Evolutionary conservation across 1,140 invertebrate genomes (phyloP).

Genomic region (Cotesia chilonis): DNA sequence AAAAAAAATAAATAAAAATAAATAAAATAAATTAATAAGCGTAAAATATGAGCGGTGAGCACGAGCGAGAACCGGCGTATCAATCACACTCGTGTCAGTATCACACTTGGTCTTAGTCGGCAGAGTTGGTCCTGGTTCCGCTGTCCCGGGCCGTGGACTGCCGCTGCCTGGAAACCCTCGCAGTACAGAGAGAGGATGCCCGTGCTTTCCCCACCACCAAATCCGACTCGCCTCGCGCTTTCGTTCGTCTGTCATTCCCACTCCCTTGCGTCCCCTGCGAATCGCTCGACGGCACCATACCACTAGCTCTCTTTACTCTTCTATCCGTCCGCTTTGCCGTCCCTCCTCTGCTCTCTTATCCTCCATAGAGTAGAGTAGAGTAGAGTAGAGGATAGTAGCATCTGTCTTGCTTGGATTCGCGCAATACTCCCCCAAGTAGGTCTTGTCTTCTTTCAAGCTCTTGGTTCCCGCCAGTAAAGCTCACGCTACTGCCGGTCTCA

Average conservation of each 20-base stretch:
- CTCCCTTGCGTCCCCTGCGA: slow-evolving; percentile 29
- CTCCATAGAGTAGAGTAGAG: background rate
- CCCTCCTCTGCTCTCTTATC: slow-evolving; percentile 9
- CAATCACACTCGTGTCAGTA: background rate
- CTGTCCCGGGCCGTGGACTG: slow-evolving; percentile 62
- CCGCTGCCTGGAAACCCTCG: slow-evolving; percentile 58
- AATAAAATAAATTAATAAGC: too few relatives aligned
- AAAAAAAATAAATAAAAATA: too few relatives aligned
- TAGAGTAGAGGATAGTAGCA: background rate
- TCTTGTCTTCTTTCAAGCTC: background rate
- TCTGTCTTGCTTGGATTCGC: slow-evolving; percentile 37
- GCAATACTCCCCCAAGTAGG: background rate
- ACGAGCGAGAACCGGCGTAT: background rate
- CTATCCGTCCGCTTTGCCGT: background rate
- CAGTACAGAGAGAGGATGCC: slow-evolving; percentile 56
- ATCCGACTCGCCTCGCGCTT: slow-evolving; percentile 23
- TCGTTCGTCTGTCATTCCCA: slow-evolving; percentile 31
- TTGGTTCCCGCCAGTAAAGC: slow-evolving; percentile 29
- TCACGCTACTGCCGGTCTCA: slow-evolving; percentile 1
- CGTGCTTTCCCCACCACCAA: slow-evolving; percentile 39
- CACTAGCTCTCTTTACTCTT: slow-evolving; percentile 5
- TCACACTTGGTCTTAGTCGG: background rate
- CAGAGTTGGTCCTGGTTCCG: slow-evolving; percentile 47
- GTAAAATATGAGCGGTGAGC: too few relatives aligned
- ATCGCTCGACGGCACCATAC: slow-evolving; percentile 23